Base-by-base conservation (phyloP, 2,888 invertebrate species). In the Melanotus villosus region DNA sequence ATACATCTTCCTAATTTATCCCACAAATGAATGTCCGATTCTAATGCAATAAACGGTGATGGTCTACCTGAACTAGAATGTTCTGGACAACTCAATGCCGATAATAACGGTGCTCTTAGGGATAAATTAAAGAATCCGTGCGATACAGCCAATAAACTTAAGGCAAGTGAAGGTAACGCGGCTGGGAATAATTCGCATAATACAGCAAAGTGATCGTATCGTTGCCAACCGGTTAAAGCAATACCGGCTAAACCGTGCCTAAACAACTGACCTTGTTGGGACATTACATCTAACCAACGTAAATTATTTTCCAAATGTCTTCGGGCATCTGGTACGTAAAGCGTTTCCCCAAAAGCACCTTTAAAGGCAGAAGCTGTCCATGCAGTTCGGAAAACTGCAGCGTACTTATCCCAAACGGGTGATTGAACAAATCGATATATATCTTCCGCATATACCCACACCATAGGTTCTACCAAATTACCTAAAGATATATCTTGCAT, bases 361-460 rank as follows among this genome's bases (percentile, higher is more conserved):
- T 93, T 93, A 80, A 90, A 93, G 0, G 93, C 92, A 1, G 91
- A 91, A 1, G 92, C 92, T 1, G 90, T 88, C 93, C 93, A 93
- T 6, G 91, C 89, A 0, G 89, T 88, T 2, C 88, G 87, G 77
- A 93, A 93, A 7, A 91, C 88, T 12, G 89, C 86, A 0, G 90
- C 87, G 75, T 91, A 92, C 74, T 89, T 90, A 76, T 91, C 89
- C 92, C 92, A 92, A 6, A 90, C 85, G 56, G 84, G 83, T 1
- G 83, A 81, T 70, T 83, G 86, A 73, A 80, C 88, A 81, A 82
- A 87, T 45, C 80, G 72, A 79, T 91, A 91, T 59, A 92, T 89
- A 74, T 92, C 91, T 78, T 90, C 91, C 7, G 91, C 90, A 79
- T 94, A 94, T 2, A 92, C 92, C 93, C 94, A 94, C 21, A 93